Evolutionary conservation across 2,113 vertebrate species (phyloP).

Genomic region (Engraulis encrasicolus): DNA sequence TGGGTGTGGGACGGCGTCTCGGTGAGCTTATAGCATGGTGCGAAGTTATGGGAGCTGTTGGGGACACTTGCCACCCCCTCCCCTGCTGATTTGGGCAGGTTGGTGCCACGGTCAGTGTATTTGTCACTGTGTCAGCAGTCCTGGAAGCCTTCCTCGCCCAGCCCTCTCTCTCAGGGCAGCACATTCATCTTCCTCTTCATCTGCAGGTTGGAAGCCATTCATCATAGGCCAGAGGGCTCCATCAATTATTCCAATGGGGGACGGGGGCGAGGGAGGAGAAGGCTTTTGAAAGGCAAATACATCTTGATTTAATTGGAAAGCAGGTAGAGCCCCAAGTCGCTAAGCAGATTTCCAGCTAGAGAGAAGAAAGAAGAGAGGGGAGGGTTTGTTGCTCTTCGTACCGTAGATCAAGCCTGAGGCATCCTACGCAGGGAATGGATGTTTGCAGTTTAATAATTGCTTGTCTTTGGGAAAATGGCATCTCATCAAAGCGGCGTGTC

Average conservation of each 20-base stretch:
- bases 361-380: slow-evolving; percentile 53
- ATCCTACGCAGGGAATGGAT: no score
- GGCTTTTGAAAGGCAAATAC: slow-evolving; percentile 78
- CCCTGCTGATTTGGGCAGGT: slow-evolving; percentile 65
- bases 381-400: no score
- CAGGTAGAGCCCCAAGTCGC: slow-evolving; percentile 64
- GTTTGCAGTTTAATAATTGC: background rate
- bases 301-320: slow-evolving; percentile 83
- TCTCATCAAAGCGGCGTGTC: background rate
- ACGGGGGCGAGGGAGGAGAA: slow-evolving; percentile 28
- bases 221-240: slow-evolving; percentile 75
- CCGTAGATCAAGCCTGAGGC: no score
- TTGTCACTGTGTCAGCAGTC: slow-evolving; percentile 81
- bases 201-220: slow-evolving; percentile 72
- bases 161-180: slow-evolving; percentile 64
- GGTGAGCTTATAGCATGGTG: background rate
- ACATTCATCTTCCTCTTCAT: slow-evolving; percentile 83
- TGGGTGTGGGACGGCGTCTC: slow-evolving; percentile 49
- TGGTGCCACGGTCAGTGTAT: slow-evolving; percentile 74
- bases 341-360: slow-evolving; percentile 70
- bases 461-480: background rate
- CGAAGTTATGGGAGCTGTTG: slow-evolving; percentile 29
- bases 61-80: slow-evolving; percentile 48
- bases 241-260: slow-evolving; percentile 79
- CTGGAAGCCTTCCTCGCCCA: slow-evolving; percentile 57